These are phyloP conservation scores for Apogon hyalosoma DNA, from an alignment of 2,797 vertebrate species.

Conservation along the genomic window DNA sequence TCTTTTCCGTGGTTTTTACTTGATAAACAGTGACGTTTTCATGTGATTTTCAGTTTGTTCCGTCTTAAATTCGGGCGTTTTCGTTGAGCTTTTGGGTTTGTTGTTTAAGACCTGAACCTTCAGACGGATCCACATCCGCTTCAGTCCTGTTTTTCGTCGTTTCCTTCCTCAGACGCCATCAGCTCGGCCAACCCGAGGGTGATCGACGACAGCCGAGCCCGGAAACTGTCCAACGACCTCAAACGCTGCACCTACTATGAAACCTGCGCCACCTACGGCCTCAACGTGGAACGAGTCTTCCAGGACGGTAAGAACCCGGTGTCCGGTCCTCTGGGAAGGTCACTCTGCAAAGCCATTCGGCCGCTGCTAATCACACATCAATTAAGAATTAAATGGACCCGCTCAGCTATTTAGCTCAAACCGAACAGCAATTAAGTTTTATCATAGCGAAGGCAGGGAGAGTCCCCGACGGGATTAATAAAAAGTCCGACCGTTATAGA, in stretches of 20 bases:
- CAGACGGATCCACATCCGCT: no score
- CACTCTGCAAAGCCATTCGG: conserved; percentile 52
- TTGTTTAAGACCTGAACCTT: no score
- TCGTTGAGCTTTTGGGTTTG: no score
- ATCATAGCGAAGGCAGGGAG: conserved; percentile 37
- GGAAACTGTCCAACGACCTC: conserved; percentile 95
- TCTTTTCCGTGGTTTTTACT: no score
- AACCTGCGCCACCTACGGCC: conserved; percentile 96
- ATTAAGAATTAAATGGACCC: conserved; percentile 78
- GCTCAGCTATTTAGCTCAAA: conserved; percentile 67
- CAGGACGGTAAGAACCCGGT: conserved; percentile 89
- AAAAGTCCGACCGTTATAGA: conserved; percentile 44
- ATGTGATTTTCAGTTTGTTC: no score
- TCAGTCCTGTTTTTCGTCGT: not conserved
- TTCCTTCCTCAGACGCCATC: conserved; percentile 89
- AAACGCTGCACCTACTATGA: conserved; percentile 98
- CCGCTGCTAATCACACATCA: conserved; percentile 75
- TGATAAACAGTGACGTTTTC: no score
- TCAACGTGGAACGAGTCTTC: conserved; percentile 97
- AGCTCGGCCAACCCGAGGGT: conserved; percentile 93
- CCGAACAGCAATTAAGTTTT: conserved; percentile 70
- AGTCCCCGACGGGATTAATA: conserved; percentile 41
- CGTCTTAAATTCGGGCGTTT: no score
- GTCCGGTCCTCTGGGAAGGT: conserved; percentile 74
- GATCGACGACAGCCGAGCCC: conserved; percentile 91